Percentiles rank a stretch among this genome's conserved stretches.
Conservation (phyloP, 2,888 invertebrate species). For the Callosobruchus maculatus region DNA sequence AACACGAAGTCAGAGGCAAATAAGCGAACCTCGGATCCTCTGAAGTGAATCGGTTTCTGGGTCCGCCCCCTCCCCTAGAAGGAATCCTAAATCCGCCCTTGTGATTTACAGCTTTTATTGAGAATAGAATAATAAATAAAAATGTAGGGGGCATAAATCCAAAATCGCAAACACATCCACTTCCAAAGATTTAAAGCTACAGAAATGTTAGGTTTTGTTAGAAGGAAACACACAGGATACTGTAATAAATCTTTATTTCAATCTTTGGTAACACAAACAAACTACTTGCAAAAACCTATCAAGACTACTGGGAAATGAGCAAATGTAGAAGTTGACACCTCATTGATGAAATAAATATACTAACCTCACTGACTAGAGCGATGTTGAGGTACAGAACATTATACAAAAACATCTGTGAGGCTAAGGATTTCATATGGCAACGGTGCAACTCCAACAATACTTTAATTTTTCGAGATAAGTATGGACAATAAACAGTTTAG, state of each 20-base stretch:
- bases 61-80: too few species aligned
- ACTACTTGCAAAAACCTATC: slow-evolving; percentile 3
- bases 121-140: too few species aligned
- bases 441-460: too few species aligned
- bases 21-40: too few species aligned
- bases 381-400: background rate
- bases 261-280: slow-evolving; percentile 16
- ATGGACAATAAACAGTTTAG: too few species aligned
- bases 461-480: too few species aligned
- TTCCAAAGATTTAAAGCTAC: background rate
- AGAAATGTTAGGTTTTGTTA: background rate
- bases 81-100: too few species aligned
- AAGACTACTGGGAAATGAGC: slow-evolving; percentile 12
- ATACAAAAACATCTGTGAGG: background rate
- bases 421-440: background rate
- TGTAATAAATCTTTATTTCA: slow-evolving; percentile 8
- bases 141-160: too few species aligned
- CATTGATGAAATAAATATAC: slow-evolving; percentile 5
- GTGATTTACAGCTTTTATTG: too few species aligned
- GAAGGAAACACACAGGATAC: background rate
- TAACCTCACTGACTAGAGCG: slow-evolving; percentile 11
- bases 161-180: too few species aligned
- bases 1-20: too few species aligned
- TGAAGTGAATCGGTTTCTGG: too few species aligned
- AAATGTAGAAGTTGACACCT: background rate